A percentile compares a stretch with the other conserved stretches of the same genome.
phyloP scores from a whole-genome alignment of 2,888 invertebrate species.

The Hemicrepidius hirtus region DNA sequence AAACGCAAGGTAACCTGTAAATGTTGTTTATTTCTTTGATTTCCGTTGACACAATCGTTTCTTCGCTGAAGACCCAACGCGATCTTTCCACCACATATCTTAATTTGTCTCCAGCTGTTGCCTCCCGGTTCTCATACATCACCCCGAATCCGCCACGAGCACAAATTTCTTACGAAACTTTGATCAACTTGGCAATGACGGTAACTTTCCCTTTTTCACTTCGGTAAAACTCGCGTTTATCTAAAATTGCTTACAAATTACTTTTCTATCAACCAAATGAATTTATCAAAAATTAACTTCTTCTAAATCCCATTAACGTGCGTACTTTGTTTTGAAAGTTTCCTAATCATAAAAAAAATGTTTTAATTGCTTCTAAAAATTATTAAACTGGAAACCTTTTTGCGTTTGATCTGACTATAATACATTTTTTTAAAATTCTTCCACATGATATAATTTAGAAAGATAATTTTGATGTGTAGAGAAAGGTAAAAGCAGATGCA shows the following conservation, averaged over 20 bases:
- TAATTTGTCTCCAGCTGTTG: slow-evolving; percentile 64
- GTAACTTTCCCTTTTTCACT: slow-evolving; percentile 22
- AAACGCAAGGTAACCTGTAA: slow-evolving; percentile 55
- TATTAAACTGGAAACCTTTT: background rate
- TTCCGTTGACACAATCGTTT: slow-evolving; percentile 63
- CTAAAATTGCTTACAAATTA: slow-evolving; percentile 8
- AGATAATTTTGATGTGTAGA: slow-evolving; percentile 9
- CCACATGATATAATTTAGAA: too few species aligned
- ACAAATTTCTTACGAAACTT: slow-evolving; percentile 49
- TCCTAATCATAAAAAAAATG: background rate
- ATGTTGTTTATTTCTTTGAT: slow-evolving; percentile 68
- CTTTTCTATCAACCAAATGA: background rate
- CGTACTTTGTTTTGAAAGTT: too few species aligned
- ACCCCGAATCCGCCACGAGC: slow-evolving; percentile 55
- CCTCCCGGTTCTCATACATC: slow-evolving; percentile 61
- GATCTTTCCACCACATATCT: slow-evolving; percentile 64
- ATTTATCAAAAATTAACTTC: background rate
- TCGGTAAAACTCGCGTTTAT: background rate
- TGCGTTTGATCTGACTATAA: background rate
- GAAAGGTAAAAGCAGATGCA: slow-evolving; percentile 26
- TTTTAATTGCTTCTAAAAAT: background rate
- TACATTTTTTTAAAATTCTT: background rate
- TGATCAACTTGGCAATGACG: slow-evolving; percentile 33
- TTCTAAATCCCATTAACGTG: too few species aligned
- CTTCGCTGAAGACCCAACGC: slow-evolving; percentile 58